Percentiles rank a stretch among this genome's conserved stretches.
These are phyloP conservation scores for Danio aesculapii DNA, from an alignment of 2,797 vertebrate species.

Conservation along the genomic window DNA sequence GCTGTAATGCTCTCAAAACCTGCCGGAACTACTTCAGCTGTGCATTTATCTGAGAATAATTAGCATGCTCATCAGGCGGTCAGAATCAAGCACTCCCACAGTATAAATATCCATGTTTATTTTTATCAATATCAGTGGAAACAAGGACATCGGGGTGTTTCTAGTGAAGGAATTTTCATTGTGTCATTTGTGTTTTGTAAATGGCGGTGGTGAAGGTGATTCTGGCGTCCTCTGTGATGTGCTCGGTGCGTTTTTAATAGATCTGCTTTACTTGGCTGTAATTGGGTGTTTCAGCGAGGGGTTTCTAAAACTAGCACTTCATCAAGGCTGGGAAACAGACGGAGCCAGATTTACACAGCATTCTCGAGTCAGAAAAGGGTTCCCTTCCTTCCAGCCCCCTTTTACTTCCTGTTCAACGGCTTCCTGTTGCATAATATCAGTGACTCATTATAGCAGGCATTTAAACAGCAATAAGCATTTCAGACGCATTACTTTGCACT, in stretches of 20 bases:
- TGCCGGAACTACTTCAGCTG: too few relatives aligned
- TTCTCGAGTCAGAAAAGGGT: not conserved
- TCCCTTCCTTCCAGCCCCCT: not conserved
- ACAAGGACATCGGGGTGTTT: not conserved
- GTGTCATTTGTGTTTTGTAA: not conserved
- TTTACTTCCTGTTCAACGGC: not conserved
- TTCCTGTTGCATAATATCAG: conserved; percentile 1
- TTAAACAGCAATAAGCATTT: not conserved
- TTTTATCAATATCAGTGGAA: too few relatives aligned
- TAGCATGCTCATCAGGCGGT: too few relatives aligned
- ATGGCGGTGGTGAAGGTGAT: conserved; percentile 11
- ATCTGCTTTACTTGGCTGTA: conserved; percentile 26
- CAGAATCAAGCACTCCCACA: too few relatives aligned
- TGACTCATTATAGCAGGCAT: not conserved
- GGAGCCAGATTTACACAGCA: conserved; percentile 13
- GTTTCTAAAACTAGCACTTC: conserved; percentile 19
- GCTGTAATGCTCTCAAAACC: too few relatives aligned
- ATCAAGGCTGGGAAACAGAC: not conserved
- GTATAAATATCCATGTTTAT: too few relatives aligned
- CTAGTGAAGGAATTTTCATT: not conserved
- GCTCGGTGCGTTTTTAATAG: not conserved
- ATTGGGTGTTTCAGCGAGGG: not conserved
- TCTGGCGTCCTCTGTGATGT: not conserved
- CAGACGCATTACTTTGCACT: not conserved
- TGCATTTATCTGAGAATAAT: too few relatives aligned